Percentiles rank a stretch among this genome's conserved stretches.
Conservation (phyloP, 2,113 vertebrate species). For the Corythaeola cristata region DNA sequence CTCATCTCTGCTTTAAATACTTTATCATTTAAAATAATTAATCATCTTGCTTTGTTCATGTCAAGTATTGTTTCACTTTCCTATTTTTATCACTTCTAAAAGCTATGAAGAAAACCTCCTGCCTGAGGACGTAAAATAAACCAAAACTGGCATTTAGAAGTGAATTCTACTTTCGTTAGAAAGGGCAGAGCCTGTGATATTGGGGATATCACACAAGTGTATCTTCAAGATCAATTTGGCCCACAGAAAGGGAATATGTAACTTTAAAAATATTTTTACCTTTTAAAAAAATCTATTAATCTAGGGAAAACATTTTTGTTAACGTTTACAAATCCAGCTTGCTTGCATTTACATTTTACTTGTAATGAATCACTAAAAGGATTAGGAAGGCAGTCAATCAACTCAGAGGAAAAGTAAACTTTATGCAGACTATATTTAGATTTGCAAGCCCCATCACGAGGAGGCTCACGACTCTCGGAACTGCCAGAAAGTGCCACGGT, state of each 20-base stretch:
- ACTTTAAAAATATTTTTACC: not conserved
- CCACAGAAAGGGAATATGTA: not conserved
- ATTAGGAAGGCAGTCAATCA: slow-evolving; percentile 29
- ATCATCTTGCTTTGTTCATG: not conserved
- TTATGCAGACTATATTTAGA: slow-evolving; percentile 24
- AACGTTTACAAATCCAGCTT: not conserved
- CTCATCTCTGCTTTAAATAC: not conserved
- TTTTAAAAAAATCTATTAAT: not conserved
- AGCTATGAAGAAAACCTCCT: not conserved
- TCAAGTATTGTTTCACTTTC: not conserved
- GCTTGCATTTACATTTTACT: slow-evolving; percentile 13
- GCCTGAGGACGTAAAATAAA: not conserved
- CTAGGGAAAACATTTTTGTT: not conserved
- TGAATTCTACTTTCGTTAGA: not conserved
- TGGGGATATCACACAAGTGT: not conserved
- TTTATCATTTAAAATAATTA: not conserved
- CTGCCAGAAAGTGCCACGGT: not conserved
- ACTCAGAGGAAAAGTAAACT: slow-evolving; percentile 9
- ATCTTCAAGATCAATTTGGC: not conserved
- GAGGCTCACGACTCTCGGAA: not conserved
- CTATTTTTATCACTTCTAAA: not conserved
- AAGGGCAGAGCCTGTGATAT: not conserved
- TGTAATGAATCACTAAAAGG: slow-evolving; percentile 18
- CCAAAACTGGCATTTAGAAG: not conserved
- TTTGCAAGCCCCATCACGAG: not conserved